Percentiles rank a stretch among this genome's conserved stretches.
phyloP scores from a whole-genome alignment of 2,888 invertebrate genomes.

The Coelinius sp. region DNA sequence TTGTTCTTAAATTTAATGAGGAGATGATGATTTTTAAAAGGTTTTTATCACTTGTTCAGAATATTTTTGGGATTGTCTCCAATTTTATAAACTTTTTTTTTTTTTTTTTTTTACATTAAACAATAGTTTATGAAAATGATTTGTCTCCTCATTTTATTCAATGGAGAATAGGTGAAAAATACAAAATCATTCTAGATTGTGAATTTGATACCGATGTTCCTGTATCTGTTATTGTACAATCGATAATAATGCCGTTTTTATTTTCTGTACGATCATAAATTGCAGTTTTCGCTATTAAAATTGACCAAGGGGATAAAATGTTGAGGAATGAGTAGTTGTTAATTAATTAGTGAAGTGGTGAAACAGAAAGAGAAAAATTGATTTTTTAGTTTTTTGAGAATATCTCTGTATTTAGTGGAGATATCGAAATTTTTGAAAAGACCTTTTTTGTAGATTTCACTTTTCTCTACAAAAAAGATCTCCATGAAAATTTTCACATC shows the following conservation, averaged over 20 bases:
- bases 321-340: no score
- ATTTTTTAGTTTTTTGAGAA: no score
- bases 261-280: slow-evolving; percentile 39
- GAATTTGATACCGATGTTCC: slow-evolving; percentile 35
- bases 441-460: no score
- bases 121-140: neutral
- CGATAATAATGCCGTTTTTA: slow-evolving; percentile 37
- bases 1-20: slow-evolving; percentile 16
- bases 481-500: no score
- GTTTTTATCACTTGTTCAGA: neutral
- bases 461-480: no score
- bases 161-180: neutral
- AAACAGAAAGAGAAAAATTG: no score
- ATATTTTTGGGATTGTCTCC: neutral
- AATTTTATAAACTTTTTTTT: no score
- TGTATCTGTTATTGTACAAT: slow-evolving; percentile 37
- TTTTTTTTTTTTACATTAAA: slow-evolving; percentile 8
- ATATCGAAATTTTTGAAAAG: no score
- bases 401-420: no score
- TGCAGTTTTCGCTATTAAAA: slow-evolving; percentile 33
- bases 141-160: slow-evolving; percentile 18
- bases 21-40: neutral
- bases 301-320: slow-evolving; percentile 30
- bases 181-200: slow-evolving; percentile 17
- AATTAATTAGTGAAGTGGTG: no score